These are phyloP conservation scores for Dascillus cervinus DNA, from an alignment of 2,888 invertebrate genomes.

Conservation along the genomic window DNA sequence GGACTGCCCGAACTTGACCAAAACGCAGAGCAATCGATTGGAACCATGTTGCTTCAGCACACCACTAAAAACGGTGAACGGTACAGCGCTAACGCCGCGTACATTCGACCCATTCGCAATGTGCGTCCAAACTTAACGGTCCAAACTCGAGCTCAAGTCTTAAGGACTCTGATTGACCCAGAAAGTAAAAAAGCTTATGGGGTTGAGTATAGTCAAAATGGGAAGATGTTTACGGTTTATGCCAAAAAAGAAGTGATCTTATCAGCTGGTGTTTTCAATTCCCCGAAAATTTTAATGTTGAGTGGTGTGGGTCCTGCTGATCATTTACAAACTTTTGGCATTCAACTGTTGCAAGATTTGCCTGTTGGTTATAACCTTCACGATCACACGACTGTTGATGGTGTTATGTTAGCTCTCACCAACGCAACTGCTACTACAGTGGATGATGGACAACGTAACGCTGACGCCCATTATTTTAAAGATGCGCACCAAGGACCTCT, in stretches of 20 bases:
- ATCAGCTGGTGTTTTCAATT: conserved; percentile 53
- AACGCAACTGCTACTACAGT: conserved; percentile 50
- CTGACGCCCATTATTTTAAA: conserved; percentile 44
- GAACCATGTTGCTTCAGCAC: conserved; percentile 55
- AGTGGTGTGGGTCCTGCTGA: conserved; percentile 58
- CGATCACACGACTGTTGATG: conserved; percentile 63
- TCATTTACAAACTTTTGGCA: conserved; percentile 45
- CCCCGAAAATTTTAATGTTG: conserved; percentile 56
- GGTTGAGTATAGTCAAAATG: conserved; percentile 46
- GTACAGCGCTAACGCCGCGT: conserved; percentile 56
- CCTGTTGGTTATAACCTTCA: conserved; percentile 68
- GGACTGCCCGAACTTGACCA: conserved; percentile 54
- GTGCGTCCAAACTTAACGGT: conserved; percentile 47
- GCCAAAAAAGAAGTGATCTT: conserved; percentile 56
- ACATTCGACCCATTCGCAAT: conserved; percentile 56
- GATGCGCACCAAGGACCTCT: conserved; percentile 46
- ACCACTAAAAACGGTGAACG: conserved; percentile 54
- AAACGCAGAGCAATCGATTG: conserved; percentile 50
- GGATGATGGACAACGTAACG: conserved; percentile 36
- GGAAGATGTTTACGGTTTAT: conserved; percentile 40
- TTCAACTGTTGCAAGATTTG: conserved; percentile 53
- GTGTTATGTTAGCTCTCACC: conserved; percentile 47
- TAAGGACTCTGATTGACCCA: conserved; percentile 52
- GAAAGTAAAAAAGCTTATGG: conserved; percentile 46
- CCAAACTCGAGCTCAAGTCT: conserved; percentile 47